Evolutionary conservation across 2,888 invertebrate genomes (phyloP).

Genomic region (Dorcus hopei): DNA sequence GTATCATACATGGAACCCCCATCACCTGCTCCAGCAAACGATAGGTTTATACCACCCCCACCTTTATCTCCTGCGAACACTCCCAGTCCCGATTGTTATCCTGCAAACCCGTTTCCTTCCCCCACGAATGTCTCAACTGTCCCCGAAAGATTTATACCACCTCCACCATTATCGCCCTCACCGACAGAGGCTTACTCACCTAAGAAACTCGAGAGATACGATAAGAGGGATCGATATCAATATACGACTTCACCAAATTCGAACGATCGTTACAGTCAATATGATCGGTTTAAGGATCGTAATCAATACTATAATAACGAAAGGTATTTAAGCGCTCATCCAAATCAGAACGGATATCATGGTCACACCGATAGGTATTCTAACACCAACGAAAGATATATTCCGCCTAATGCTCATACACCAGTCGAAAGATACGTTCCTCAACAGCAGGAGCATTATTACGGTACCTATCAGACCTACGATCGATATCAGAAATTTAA

Average conservation of each 20-base stretch:
- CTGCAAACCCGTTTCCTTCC: slow-evolving; percentile 52
- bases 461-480: slow-evolving; percentile 26
- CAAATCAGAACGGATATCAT: slow-evolving; percentile 9
- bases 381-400: slow-evolving; percentile 32
- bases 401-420: slow-evolving; percentile 67
- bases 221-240: slow-evolving; percentile 26
- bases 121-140: slow-evolving; percentile 51
- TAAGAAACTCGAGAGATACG: slow-evolving; percentile 39
- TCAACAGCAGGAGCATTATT: slow-evolving; percentile 36
- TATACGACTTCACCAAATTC: slow-evolving; percentile 30
- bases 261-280: slow-evolving; percentile 25
- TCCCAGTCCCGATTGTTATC: slow-evolving; percentile 58
- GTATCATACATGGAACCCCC: slow-evolving; percentile 55
- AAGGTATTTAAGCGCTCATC: slow-evolving; percentile 16
- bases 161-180: slow-evolving; percentile 47
- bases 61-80: slow-evolving; percentile 60
- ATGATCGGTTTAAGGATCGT: slow-evolving; percentile 23
- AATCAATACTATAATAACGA: slow-evolving; percentile 26
- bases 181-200: slow-evolving; percentile 43
- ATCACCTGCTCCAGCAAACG: slow-evolving; percentile 56
- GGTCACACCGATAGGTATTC: slow-evolving; percentile 9
- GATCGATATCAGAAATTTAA: slow-evolving; percentile 40
- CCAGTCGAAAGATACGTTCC: slow-evolving; percentile 72
- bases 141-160: slow-evolving; percentile 56
- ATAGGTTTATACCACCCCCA: slow-evolving; percentile 60